Evolutionary conservation across 2,113 vertebrate species (phyloP).

Genomic region (Cromileptes altivelis): DNA sequence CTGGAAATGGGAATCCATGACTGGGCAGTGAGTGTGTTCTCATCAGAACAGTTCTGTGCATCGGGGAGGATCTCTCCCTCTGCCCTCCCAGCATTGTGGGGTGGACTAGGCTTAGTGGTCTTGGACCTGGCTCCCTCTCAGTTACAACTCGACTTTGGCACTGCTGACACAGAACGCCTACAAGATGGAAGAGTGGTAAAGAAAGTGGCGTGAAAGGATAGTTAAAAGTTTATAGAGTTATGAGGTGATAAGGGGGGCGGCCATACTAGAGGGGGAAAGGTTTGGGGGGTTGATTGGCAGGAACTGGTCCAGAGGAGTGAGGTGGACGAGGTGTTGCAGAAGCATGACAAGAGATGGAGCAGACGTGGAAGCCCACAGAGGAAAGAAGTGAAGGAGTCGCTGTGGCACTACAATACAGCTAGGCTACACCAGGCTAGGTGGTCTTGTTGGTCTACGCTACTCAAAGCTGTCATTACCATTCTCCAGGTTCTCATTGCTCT

Average conservation of each 20-base stretch:
- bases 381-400: conserved; percentile 38
- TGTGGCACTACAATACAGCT: conserved; percentile 32
- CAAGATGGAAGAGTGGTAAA: conserved; percentile 71
- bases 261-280: conserved; percentile 5
- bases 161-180: conserved; percentile 75
- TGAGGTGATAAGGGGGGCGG: conserved; percentile 22
- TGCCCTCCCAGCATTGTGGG: conserved; percentile 65
- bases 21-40: conserved; percentile 70
- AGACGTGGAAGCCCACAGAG: conserved; percentile 47
- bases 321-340: conserved; percentile 60
- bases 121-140: conserved; percentile 65
- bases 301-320: conserved; percentile 51
- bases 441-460: conserved; percentile 55
- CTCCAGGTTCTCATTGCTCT: conserved; percentile 97
- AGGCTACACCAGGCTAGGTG: conserved; percentile 21
- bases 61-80: conserved; percentile 50
- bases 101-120: conserved; percentile 68
- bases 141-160: conserved; percentile 71
- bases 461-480: conserved; percentile 89
- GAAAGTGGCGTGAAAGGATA: conserved; percentile 62
- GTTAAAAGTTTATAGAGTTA: conserved; percentile 47
- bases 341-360: conserved; percentile 59
- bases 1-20: conserved; percentile 64
- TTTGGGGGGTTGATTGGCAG: conserved; percentile 35
- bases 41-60: conserved; percentile 65